These are phyloP conservation scores for Caradrina clavipalpis DNA, from an alignment of 2,888 invertebrate species.

Conservation along the genomic window DNA sequence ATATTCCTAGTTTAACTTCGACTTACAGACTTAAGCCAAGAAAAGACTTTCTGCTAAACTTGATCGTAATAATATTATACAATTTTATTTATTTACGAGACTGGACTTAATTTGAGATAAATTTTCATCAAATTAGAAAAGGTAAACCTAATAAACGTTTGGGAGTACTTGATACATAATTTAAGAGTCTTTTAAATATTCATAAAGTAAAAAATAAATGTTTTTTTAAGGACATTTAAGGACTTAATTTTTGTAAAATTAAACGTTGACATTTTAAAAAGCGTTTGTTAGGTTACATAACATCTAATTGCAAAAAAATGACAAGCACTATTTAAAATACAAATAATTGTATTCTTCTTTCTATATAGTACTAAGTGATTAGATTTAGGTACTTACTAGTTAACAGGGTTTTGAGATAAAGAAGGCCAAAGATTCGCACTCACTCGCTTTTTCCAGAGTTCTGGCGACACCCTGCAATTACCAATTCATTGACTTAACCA, in stretches of 20 bases:
- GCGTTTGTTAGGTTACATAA: not conserved
- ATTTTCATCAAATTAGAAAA: constrained; percentile 39
- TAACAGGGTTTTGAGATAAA: too few relatives aligned
- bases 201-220: constrained; percentile 1
- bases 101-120: constrained; percentile 31
- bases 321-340: too few relatives aligned
- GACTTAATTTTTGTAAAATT: not conserved
- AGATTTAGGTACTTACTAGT: too few relatives aligned
- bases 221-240: constrained; percentile 3
- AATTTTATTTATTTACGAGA: constrained; percentile 24
- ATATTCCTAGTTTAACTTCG: constrained; percentile 60
- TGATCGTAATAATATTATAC: constrained; percentile 39
- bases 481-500: too few relatives aligned
- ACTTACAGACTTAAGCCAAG: constrained; percentile 46
- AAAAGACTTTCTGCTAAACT: constrained; percentile 34
- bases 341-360: too few relatives aligned
- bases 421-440: too few relatives aligned
- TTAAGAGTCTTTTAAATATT: constrained; percentile 27
- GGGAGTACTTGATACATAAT: constrained; percentile 39
- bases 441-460: too few relatives aligned
- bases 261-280: not conserved
- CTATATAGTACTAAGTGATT: too few relatives aligned
- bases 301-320: not conserved
- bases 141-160: constrained; percentile 33
- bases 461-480: too few relatives aligned